phyloP scores from a whole-genome alignment of 1,140 invertebrate genomes.

The Calliopsis andreniformis region DNA sequence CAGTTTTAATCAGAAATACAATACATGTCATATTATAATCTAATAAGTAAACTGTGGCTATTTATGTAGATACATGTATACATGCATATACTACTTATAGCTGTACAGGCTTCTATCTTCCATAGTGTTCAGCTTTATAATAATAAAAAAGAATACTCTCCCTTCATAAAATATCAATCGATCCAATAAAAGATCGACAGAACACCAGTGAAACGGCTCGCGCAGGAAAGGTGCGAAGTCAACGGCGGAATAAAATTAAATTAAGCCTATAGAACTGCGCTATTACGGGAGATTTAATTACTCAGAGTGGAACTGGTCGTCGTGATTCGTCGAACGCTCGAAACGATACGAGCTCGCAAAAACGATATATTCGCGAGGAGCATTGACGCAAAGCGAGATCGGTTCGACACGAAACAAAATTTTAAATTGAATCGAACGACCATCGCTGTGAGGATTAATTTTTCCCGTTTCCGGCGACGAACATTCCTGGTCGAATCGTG shows the following conservation, averaged over 20 bases:
- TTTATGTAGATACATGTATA: no score
- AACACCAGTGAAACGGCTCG: neutral
- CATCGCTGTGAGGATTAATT: neutral
- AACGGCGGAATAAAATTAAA: neutral
- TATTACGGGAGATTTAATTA: slow-evolving; percentile 16
- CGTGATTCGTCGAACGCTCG: neutral
- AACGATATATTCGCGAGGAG: neutral
- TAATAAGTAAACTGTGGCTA: no score
- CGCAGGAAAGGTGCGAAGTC: neutral
- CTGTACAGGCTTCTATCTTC: no score
- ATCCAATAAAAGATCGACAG: neutral
- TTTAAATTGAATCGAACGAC: neutral
- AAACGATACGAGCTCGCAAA: neutral
- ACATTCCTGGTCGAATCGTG: no score
- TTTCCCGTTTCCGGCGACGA: no score
- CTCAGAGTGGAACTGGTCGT: neutral
- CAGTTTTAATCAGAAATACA: no score
- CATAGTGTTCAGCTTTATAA: no score
- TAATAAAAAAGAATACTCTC: no score
- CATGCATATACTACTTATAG: no score
- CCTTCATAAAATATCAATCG: no score
- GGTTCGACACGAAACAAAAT: neutral
- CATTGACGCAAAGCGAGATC: neutral
- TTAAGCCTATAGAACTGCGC: slow-evolving; percentile 2
- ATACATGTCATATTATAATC: no score